Conservation (phyloP, 2,113 vertebrate species). For the Catagonus wagneri region DNA sequence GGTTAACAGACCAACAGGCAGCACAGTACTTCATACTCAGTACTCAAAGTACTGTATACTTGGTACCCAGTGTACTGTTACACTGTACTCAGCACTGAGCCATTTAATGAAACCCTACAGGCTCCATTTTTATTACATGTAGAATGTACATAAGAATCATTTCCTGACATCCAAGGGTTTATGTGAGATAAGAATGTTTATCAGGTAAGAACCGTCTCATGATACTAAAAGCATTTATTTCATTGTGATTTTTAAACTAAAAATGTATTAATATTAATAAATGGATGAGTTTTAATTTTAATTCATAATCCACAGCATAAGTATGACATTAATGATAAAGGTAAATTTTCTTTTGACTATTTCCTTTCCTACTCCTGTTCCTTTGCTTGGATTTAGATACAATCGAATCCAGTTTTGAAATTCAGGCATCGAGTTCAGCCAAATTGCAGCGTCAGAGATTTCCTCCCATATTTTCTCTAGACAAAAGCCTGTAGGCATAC, state of each 20-base stretch:
- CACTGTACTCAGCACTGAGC: no score
- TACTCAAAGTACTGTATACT: no score
- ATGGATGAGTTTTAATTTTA: not conserved
- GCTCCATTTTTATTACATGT: not conserved
- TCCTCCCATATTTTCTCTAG: not conserved
- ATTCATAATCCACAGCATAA: not conserved
- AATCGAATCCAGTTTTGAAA: not conserved
- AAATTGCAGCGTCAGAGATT: not conserved
- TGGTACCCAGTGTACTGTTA: no score
- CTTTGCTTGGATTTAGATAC: not conserved
- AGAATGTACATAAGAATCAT: not conserved
- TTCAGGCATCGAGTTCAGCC: not conserved
- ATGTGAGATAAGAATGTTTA: not conserved
- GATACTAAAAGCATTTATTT: not conserved
- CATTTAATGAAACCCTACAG: not conserved
- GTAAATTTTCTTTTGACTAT: not conserved
- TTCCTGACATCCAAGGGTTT: not conserved
- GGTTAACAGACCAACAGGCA: not conserved
- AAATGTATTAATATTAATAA: no score
- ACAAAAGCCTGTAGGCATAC: not conserved
- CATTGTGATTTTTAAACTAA: not conserved
- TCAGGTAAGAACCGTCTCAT: not conserved
- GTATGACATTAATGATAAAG: not conserved
- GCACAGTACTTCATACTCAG: not conserved
- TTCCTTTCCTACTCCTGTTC: not conserved